Evolutionary conservation across 2,113 vertebrate genomes (phyloP), one percentile per base, ranked within the genome.

Genomic region (Daphoenositta chrysoptera): DNA sequence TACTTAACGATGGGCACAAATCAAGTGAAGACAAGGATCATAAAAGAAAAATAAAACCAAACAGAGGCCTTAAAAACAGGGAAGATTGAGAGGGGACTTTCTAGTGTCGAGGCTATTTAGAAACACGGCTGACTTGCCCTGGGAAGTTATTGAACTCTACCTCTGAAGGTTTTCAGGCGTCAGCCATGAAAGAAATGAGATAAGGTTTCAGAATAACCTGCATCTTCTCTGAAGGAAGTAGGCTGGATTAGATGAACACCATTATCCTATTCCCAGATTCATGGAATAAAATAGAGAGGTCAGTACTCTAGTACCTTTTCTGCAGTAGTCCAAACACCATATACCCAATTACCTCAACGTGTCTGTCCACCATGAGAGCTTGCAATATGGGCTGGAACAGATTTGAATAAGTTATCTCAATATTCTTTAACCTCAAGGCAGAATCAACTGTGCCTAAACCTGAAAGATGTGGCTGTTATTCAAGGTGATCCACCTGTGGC

Each of bases 1-100:
- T 26, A 45, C 23, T 70, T 66, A 63, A 30, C 0, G 2, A 66
- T 0, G 0, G 30, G 85, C 21, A 15, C 1, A 30, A 51, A 83
- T 64, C 9, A 66, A 61, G 33, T 27, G 60, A 44, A 57, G 18
- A 90, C 7, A 28, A 13, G 10, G 10, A 84, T 5, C 7, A 42
- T 16, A 30, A 56, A 71, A 51, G 19, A 60, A 86, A 93, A 90
- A 68, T 18, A 68, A 77, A 81, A 77, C 1, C 47, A n/a, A 58
- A 7, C 3, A 61, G 47, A 84, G 12, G 6, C 26, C 51, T 78
- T 54, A 53, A 78, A 83, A 87, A 3, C 17, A 22, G 10, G 19
- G 20, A 89, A 64, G 20, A 63, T 7, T 68, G 30, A 64, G 26
- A 60, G 13, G 12, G 48, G 13, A 60, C 44, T 78, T 93, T 53